Percentiles rank a stretch among this genome's conserved stretches.
phyloP scores from a whole-genome alignment of 2,797 vertebrate species.

The Sus cebifrons region DNA sequence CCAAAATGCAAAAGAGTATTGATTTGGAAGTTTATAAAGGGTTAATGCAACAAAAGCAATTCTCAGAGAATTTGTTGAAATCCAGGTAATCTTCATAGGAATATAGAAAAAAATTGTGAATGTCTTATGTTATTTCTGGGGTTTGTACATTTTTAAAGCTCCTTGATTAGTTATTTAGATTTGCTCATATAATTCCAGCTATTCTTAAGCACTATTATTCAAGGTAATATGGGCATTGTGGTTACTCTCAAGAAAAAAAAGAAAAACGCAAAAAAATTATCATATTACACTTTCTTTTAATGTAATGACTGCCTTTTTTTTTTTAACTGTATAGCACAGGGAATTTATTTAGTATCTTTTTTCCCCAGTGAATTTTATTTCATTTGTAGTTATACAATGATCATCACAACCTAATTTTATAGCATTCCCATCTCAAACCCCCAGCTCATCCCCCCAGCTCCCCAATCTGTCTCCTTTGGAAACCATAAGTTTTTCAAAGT shows the following conservation, averaged over 20 bases:
- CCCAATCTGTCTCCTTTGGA: too few relatives aligned
- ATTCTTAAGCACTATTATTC: background rate
- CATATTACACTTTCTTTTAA: background rate
- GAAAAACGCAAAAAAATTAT: background rate
- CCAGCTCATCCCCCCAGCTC: too few relatives aligned
- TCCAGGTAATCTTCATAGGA: background rate
- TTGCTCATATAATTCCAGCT: background rate
- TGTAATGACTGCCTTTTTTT: background rate
- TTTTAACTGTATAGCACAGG: too few relatives aligned
- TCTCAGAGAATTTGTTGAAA: constrained; percentile 19
- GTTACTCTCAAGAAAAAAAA: background rate
- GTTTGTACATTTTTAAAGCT: background rate
- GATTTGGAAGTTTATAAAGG: background rate
- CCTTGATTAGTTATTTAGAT: background rate
- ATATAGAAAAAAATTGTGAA: constrained; percentile 36
- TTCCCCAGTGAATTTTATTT: too few relatives aligned
- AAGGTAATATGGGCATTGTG: background rate
- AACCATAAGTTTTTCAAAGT: too few relatives aligned
- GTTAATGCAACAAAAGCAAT: background rate
- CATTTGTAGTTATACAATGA: too few relatives aligned
- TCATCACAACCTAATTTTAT: too few relatives aligned
- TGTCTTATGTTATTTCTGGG: constrained; percentile 6
- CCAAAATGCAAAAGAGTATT: background rate
- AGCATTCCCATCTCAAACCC: too few relatives aligned
- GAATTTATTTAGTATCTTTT: too few relatives aligned